Evolutionary conservation across 2,797 vertebrate genomes (phyloP).

Genomic region (Chaenodraco wilsoni): DNA sequence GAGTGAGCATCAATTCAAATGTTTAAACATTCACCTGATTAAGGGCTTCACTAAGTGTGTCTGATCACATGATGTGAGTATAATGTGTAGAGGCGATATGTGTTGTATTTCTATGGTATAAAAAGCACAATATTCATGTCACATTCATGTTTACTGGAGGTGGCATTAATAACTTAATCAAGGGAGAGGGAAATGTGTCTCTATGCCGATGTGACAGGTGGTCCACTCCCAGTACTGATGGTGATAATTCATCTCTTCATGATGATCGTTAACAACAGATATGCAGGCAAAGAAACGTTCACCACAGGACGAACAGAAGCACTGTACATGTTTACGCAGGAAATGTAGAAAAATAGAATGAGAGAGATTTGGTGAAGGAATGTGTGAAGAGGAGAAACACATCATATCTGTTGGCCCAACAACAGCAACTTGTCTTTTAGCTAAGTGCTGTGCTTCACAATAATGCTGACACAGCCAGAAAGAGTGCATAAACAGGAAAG

Average conservation of each 20-base stretch:
- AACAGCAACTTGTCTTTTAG: neutral
- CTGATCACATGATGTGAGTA: conserved; percentile 53
- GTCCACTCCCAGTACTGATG: conserved; percentile 7
- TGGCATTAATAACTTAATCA: conserved; percentile 47
- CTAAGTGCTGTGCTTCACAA: conserved; percentile 55
- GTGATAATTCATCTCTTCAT: conserved; percentile 8
- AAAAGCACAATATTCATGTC: conserved; percentile 73
- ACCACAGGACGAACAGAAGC: conserved; percentile 58
- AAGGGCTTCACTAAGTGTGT: conserved; percentile 70
- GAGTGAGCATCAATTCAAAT: conserved; percentile 69
- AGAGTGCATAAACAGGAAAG: conserved; percentile 22
- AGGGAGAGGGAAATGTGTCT: conserved; percentile 21
- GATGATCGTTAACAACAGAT: conserved; percentile 35
- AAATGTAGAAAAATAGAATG: conserved; percentile 80
- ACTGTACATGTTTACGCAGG: conserved; percentile 70
- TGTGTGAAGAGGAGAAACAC: conserved; percentile 41
- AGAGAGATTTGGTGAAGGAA: conserved; percentile 64
- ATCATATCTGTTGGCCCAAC: conserved; percentile 21
- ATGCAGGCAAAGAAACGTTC: conserved; percentile 44
- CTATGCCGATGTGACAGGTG: conserved; percentile 19
- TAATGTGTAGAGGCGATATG: conserved; percentile 70
- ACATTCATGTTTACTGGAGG: conserved; percentile 73
- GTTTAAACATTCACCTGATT: conserved; percentile 76
- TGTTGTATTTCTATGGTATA: conserved; percentile 65
- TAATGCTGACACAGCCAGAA: conserved; percentile 53